phyloP scores from a whole-genome alignment of 2,797 vertebrate species.

The Myripristis jacobus region DNA sequence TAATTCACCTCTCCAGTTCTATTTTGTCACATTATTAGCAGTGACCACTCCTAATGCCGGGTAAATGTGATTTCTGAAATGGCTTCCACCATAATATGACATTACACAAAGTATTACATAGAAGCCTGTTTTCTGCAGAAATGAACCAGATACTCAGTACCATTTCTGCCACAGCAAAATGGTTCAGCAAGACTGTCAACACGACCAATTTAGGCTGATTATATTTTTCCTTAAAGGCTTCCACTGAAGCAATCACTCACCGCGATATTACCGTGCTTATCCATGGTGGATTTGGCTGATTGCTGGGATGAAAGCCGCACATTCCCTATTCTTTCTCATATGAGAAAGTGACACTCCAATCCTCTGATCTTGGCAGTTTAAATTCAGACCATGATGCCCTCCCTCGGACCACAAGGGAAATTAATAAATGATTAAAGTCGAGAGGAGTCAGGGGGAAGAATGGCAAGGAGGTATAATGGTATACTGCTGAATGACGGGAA shows the following conservation, averaged over 20 bases:
- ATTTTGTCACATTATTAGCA: not conserved
- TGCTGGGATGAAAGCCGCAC: conserved; percentile 72
- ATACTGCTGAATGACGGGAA: conserved; percentile 69
- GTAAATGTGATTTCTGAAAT: not conserved
- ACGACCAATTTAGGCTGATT: conserved; percentile 40
- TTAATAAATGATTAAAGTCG: conserved; percentile 85
- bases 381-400: conserved; percentile 77
- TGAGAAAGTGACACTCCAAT: conserved; percentile 74
- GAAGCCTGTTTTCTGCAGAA: conserved; percentile 2
- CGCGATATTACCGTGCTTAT: conserved; percentile 64
- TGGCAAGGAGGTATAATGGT: conserved; percentile 76
- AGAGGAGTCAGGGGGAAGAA: conserved; percentile 76
- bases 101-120: not conserved
- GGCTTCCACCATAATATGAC: not conserved
- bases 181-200: conserved; percentile 26
- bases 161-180: conserved; percentile 1
- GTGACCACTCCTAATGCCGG: not conserved
- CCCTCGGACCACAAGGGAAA: conserved; percentile 80
- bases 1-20: not conserved
- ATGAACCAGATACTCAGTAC: not conserved
- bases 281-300: conserved; percentile 69
- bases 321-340: conserved; percentile 80
- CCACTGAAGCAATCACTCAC: conserved; percentile 56
- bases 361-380: conserved; percentile 80
- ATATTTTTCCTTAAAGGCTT: conserved; percentile 32